Base-by-base conservation (phyloP, 2,888 invertebrate species). In the Onchidella celtica region DNA sequence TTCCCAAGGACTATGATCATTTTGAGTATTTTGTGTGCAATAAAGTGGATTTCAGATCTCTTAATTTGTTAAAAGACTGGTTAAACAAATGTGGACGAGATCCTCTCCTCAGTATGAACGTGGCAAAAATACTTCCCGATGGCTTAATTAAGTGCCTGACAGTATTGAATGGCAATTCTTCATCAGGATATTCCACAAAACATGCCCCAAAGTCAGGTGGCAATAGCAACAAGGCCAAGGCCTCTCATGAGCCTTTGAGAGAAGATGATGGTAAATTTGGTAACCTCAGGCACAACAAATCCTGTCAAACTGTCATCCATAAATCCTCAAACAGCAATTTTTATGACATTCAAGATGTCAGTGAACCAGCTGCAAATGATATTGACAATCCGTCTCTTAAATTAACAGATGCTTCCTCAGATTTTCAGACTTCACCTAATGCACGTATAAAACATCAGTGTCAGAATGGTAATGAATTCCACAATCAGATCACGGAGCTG, bases 11-110 rank as follows among this genome's bases (percentile, higher is more conserved):
- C 34, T 32, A 55, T 17, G 65, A 70, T 38, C 29, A 27, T 17
- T 55, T 73, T 79, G 73, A 79, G 17, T 73, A 73, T 57, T 79
- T 73, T 79, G 79, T 66, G 14, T 79, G 79, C 73, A 73, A 79
- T 38, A 79, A 29, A 66, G 38, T 57, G 55, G 79, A 79, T 66
- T 79, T 66, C 55, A 38, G 40, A 27, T 55, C 73, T 17, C 66
- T 79, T 34, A 70, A n/a, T n/a, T 63, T 29, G 32, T 27, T 79
- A 27, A 79, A 79, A 36, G 66, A 38, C 36, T 55, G 63, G 66
- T 66, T 79, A 34, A 72, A 61, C 24, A 79, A 66, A 36, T 63
- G 63, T 63, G 79, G 40, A 0, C 17, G 27, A 14, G 32, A 66
- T 32, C 40, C 21, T 11, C 34, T 57, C 36, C 66, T 63, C 11